Conservation (phyloP, 2,113 vertebrate species). For the Murina feae region DNA sequence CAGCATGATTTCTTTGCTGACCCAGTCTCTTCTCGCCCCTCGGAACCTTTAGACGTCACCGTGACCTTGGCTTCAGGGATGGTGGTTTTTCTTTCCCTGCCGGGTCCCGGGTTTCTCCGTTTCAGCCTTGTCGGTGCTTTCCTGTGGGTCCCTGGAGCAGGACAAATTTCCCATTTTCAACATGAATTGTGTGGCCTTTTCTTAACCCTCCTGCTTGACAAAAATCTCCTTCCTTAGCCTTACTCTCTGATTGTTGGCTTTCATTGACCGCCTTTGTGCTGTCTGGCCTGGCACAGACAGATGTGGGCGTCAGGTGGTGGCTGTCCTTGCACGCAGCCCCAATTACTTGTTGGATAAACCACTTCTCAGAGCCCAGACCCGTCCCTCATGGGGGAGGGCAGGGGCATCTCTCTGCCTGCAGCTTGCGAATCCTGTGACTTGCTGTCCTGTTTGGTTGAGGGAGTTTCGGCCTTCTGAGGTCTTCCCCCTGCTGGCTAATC, state of each 20-base stretch:
- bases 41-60: neutral
- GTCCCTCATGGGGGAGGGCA: neutral
- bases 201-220: neutral
- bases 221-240: neutral
- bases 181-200: neutral
- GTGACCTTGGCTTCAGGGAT: constrained; percentile 32
- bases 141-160: neutral
- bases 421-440: neutral
- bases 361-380: neutral
- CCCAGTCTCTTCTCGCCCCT: neutral
- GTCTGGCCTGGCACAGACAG: neutral
- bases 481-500: neutral
- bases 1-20: neutral
- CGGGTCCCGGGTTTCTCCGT: neutral
- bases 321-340: accelerated
- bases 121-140: neutral
- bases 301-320: neutral
- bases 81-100: neutral
- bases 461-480: neutral
- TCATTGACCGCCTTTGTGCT: neutral
- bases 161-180: neutral
- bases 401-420: neutral
- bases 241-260: neutral
- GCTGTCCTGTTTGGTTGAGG: neutral
- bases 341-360: neutral